Evolutionary conservation across 1,140 invertebrate genomes (phyloP).

Genomic region (Leguminivora glycinivorella): DNA sequence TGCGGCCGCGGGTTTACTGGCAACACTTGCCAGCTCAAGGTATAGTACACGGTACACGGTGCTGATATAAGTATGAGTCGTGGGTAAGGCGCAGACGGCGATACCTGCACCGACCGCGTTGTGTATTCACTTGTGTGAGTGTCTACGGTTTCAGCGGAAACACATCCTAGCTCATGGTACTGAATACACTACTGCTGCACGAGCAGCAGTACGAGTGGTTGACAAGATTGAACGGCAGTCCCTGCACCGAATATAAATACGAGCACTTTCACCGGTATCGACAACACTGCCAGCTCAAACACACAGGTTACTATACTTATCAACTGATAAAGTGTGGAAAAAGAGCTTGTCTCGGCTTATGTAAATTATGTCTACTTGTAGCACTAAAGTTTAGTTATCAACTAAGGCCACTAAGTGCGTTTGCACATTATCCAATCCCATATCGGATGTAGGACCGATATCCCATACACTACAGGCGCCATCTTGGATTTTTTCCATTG

Average conservation of each 20-base stretch:
- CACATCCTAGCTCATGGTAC: conserved; percentile 83
- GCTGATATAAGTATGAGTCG: conserved; percentile 87
- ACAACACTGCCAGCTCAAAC: conserved; percentile 82
- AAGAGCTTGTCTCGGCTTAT: no score
- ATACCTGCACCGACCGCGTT: conserved; percentile 87
- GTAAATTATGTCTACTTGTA: no score
- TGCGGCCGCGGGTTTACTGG: conserved; percentile 90
- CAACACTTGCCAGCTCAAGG: conserved; percentile 84
- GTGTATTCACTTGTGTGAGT: conserved; percentile 87
- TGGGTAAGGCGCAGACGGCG: conserved; percentile 89
- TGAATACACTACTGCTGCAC: no score
- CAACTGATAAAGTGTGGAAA: no score
- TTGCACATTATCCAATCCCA: no score
- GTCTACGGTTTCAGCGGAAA: conserved; percentile 87
- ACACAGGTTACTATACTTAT: conserved; percentile 46
- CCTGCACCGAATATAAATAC: conserved; percentile 87
- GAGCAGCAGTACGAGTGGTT: no score
- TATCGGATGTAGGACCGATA: no score
- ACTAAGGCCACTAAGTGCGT: no score
- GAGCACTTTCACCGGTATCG: conserved; percentile 89
- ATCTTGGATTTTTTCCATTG: no score
- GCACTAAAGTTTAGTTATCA: no score
- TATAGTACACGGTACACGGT: conserved; percentile 39
- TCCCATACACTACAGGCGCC: no score
- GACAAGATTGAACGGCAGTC: no score